Conservation (phyloP, 2,797 vertebrate species). For the Rhynchotus rufescens region DNA sequence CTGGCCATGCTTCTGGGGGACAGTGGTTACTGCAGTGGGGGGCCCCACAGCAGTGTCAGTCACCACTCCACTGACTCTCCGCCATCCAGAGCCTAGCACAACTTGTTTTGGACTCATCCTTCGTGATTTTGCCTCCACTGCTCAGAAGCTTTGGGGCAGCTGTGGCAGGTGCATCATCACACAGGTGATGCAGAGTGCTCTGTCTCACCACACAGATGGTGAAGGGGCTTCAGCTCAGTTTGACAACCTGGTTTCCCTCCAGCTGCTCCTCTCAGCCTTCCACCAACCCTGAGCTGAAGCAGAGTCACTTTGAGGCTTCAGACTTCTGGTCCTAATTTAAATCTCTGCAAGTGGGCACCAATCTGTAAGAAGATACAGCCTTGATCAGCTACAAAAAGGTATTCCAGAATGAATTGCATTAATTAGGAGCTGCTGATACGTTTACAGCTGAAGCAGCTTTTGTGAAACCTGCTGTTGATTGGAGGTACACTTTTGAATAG, state of each 20-base stretch:
- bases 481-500: neutral
- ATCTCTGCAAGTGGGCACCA: neutral
- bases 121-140: neutral
- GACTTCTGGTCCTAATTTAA: neutral
- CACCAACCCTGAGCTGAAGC: neutral
- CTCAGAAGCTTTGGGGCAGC: neutral
- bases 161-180: fast-evolving
- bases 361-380: neutral
- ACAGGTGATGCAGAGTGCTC: fast-evolving
- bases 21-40: neutral
- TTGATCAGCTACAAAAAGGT: neutral
- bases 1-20: neutral
- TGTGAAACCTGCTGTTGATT: neutral
- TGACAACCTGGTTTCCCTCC: neutral
- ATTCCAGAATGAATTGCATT: neutral
- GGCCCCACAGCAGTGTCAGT: neutral
- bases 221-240: neutral
- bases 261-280: neutral
- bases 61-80: neutral
- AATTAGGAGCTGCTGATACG: neutral
- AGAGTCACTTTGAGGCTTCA: neutral
- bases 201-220: neutral
- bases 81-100: neutral
- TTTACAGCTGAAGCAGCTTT: neutral
- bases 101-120: neutral